Conservation (phyloP, 2,113 vertebrate genomes). For the Coracopsis vasa region DNA sequence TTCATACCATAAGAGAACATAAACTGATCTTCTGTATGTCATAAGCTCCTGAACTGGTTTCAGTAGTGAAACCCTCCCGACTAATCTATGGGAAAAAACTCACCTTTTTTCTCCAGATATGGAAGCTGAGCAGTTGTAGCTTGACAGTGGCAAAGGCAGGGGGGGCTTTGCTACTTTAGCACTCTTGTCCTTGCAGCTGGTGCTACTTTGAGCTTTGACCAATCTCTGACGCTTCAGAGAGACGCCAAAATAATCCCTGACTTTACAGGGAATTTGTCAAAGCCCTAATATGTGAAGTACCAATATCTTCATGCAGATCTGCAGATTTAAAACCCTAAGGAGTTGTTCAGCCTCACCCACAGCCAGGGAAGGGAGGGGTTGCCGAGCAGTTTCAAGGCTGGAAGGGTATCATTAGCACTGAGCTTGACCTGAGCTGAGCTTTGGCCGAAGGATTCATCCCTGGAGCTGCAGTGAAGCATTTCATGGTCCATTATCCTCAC, state of each 20-base stretch:
- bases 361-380: neutral
- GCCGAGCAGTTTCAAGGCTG: neutral
- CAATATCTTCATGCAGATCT: neutral
- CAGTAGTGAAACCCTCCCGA: neutral
- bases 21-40: neutral
- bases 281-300: neutral
- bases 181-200: neutral
- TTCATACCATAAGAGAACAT: neutral
- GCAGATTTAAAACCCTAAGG: neutral
- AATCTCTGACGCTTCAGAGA: neutral
- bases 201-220: conserved; percentile 1
- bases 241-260: neutral
- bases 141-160: neutral
- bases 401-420: neutral
- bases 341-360: neutral
- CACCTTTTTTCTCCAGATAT: neutral
- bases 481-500: conserved; percentile 44
- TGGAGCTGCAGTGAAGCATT: conserved; percentile 1
- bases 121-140: neutral
- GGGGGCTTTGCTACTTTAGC: neutral
- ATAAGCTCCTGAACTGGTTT: neutral
- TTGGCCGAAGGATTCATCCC: conserved; percentile 25
- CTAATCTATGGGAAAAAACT: neutral
- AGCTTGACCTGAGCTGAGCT: conserved; percentile 39
- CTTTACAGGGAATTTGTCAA: neutral